Base-by-base conservation (phyloP, 2,888 invertebrate genomes). In the Xiphydria camelus region DNA sequence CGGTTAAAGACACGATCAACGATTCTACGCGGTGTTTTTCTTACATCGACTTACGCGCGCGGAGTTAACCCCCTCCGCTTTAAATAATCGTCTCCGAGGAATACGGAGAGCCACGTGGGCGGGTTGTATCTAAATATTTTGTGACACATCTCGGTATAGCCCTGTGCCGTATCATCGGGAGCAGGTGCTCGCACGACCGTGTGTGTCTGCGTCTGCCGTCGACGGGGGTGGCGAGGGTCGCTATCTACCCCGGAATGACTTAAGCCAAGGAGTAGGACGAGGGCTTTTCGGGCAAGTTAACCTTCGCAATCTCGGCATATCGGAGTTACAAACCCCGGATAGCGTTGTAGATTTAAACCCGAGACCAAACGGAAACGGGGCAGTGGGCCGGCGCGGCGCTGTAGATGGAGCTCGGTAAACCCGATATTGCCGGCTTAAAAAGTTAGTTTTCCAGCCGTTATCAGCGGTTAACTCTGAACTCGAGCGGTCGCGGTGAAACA, bases 391-490 rank as follows among this genome's bases (percentile, higher is more conserved):
- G 26, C 14, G 3, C 10, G n/a, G 10, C 10, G 26, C 12, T 14
- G 26, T 4, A 10, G 14, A 14, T 12, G 26, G 26, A 26, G 26
- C 26, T 3, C 4, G 33, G 36, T 46, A 47, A 39, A 33, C 33
- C 19, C 41, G 38, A 49, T 52, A 49, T 52, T 37, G 35, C 32
- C 31, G 35, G 49, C 49, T 49, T 52, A 44, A 52, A 52, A 52
- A 52, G 46, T 52, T 49, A 37, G 41, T 47, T 52, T 38, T 41
- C n/a, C n/a, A 42, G 29, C 46, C 41, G 46, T 44, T 49, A 52
- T 52, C 52, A 46, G 41, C 49, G 46, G 47, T 49, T 46, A 52
- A 52, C 43, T 43, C 43, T 18, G 33, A 35, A 34, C 41, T 35
- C 22, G 32, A 25, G 39, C 31, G 36, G 21, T 33, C 29, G 14